Percentiles rank a stretch among this genome's conserved stretches.
These are phyloP conservation scores for Macrophya annulata DNA, from an alignment of 2,888 invertebrate species.

Conservation along the genomic window DNA sequence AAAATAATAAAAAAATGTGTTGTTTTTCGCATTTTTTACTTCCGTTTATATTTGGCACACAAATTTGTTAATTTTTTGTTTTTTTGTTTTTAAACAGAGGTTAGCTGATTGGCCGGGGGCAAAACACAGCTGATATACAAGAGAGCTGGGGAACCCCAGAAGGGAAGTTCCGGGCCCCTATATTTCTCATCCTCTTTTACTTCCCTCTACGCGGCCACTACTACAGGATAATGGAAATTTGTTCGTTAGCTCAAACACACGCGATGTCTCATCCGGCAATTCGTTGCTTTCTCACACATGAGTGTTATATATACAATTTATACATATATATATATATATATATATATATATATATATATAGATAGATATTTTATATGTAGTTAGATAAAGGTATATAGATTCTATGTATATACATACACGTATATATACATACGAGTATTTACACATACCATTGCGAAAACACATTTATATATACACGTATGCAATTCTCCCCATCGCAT, in stretches of 20 bases:
- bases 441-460: not conserved
- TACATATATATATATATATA: not conserved
- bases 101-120: slow-evolving; percentile 62
- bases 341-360: not conserved
- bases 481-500: slow-evolving; percentile 60
- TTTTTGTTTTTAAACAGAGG: slow-evolving; percentile 58
- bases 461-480: not conserved
- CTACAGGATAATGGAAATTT: slow-evolving; percentile 68
- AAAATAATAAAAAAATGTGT: not conserved
- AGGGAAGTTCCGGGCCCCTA: not conserved
- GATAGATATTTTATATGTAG: not conserved
- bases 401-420: not conserved
- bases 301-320: not conserved
- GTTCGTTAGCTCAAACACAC: slow-evolving; percentile 65
- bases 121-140: not conserved
- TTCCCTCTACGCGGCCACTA: slow-evolving; percentile 58
- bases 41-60: slow-evolving; percentile 10
- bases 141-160: not conserved
- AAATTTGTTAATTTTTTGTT: not conserved
- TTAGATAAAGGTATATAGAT: not conserved
- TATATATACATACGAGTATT: not conserved
- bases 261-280: slow-evolving; percentile 41
- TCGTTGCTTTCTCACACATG: slow-evolving; percentile 13
- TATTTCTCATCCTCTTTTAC: slow-evolving; percentile 6
- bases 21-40: not conserved